Evolutionary conservation across 2,888 invertebrate species (phyloP), one percentile per base, ranked within the genome.

Genomic region (Callyntrura sp.): DNA sequence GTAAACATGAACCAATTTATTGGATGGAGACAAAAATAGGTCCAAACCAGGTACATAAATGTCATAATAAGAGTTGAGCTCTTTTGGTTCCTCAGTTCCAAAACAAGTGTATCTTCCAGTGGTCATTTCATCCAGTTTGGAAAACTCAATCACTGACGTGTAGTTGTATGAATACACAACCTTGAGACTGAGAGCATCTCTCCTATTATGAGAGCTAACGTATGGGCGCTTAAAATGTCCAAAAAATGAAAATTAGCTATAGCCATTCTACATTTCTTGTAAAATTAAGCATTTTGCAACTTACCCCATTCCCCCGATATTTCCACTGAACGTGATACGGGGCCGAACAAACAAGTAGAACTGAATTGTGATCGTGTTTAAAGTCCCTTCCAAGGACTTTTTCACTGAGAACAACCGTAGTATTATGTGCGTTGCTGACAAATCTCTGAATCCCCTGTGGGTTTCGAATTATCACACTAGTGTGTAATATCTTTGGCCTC

Each of bases 31-130:
- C 62, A 91, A 5, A 55, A 91, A 91, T 11, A 91, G 45, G 11
- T 91, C 89, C 14, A 86, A 73, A 5, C 89, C 91, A 55, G 91
- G 91, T 11, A 91, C 91, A 28, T 65, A 91, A 20, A 91, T 20
- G 35, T 91, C 89, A 73, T 82, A 91, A 25, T 89, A 83, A 0
- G 89, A 86, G 45, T 91, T 91, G 6, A 89, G 25, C 8, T 86
- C 79, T 25, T 48, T 76, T 1, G 91, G 89, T 17, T 81, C 86
- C 23, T 91, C 91, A 0, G 86, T 89, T 65, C 91, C 89, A 48
- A 91, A 91, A 25, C 91, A 91, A 23, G 89, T 84, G 60, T 86
- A 91, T 70, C 86, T 48, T 51, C 91, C 91, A 9, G 89, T 89
- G 11, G 57, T 81, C 68, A 85, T 82, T 78, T 91, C 89, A 45